Evolutionary conservation across 2,797 vertebrate genomes (phyloP), one percentile per base, ranked within the genome.

Genomic region (Molossus molossus): DNA sequence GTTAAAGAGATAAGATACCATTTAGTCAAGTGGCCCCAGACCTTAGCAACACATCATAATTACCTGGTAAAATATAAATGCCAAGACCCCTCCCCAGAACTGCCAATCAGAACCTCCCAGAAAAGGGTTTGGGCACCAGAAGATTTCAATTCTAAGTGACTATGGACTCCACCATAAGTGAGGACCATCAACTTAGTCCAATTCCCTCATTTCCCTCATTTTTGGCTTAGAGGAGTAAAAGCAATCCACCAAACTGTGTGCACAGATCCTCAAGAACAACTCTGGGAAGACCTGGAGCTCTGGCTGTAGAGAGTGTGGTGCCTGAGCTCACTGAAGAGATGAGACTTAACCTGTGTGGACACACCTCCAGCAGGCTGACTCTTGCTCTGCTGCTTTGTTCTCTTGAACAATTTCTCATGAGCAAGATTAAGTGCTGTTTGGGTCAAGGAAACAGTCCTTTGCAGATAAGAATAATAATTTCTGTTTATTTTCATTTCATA

Each of bases 391-490:
- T n/a, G 2, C 60, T 82, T 86, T 84, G 40, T 48, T 77, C 48
- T 90, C 45, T 88, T 90, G 50, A 96, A 69, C 55, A 70, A 11
- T 55, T 91, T 45, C 55, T 5, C 27, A 67, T 33, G 81, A 85
- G 37, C 60, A 92, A 57, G 45, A 77, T 86, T 10, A 90, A 95
- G 88, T 57, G 15, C n/a, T 84, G 6, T 62, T 76, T 70, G 69
- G 1, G 4, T 58, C 14, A 79, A 90, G 75, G 62, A 88, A 45
- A 87, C 8, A 37, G 21, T 84, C 37, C 37, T 96, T 60, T 83
- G n/a, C 92, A 89, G 23, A 57, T n/a, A 95, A 50, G 72, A 96
- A 79, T 15, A 96, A 88, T 58, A 90, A 72, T 9, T 89, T 14
- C 50, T 75, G 6, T 86, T 64, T 87, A 88, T 85, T 96, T 92